Conservation (phyloP, 2,888 invertebrate species). For the Pilophorus perplexus region DNA sequence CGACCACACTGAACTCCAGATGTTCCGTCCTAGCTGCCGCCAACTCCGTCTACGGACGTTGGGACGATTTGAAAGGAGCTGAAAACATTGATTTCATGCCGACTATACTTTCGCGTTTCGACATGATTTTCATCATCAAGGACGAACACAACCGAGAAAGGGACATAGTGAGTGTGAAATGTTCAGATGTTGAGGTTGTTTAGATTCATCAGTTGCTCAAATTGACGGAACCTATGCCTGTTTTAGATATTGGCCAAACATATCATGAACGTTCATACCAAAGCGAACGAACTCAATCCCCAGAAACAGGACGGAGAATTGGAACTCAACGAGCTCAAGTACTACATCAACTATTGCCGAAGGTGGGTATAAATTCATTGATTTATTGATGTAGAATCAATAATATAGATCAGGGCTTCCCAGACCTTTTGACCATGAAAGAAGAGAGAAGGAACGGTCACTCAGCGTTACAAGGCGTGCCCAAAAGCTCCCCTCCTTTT, state of each 20-base stretch:
- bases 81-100: conserved; percentile 99
- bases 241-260: conserved; percentile 84
- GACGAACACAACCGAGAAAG: conserved; percentile 87
- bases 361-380: too few species aligned
- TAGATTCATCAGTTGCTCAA: too few species aligned
- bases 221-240: conserved; percentile 28
- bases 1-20: conserved; percentile 95
- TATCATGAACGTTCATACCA: conserved; percentile 93
- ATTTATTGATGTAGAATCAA: too few species aligned
- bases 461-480: too few species aligned
- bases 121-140: conserved; percentile 99
- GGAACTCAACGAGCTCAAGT: conserved; percentile 78
- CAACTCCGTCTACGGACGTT: conserved; percentile 95
- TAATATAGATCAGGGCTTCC: too few species aligned
- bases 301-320: conserved; percentile 75
- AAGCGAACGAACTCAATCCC: conserved; percentile 62
- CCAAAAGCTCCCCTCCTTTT: too few species aligned
- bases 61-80: conserved; percentile 97
- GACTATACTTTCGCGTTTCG: conserved; percentile 98
- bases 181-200: too few species aligned
- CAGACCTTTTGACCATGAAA: too few species aligned
- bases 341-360: conserved; percentile 88
- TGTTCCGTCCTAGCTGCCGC: conserved; percentile 99
- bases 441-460: too few species aligned
- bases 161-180: conserved; percentile 74